Evolutionary conservation across 2,888 invertebrate genomes (phyloP), one percentile per base, ranked within the genome.

Genomic region (Lapara coniferarum): DNA sequence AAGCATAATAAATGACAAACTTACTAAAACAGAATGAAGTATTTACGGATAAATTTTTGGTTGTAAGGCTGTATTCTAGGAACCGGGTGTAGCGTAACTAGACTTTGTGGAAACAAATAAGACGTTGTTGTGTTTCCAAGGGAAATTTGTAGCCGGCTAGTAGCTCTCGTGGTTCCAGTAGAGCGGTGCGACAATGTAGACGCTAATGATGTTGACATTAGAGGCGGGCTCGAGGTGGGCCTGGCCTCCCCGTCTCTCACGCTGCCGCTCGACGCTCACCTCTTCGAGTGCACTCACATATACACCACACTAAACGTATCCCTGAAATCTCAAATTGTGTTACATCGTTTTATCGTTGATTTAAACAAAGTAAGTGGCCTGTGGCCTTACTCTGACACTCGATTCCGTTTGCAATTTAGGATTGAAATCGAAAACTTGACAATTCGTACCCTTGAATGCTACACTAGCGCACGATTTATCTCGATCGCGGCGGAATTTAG

Each of bases 181-280:
- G 81, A 82, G 85, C 85, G 81, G 75, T 73, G 79, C 82, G 80
- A 82, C 85, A 85, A 82, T 84, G 85, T 83, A 82, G 78, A 83
- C 86, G 82, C 89, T 91, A 91, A 92, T 91, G 91, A 92, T 91
- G 91, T 92, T 92, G 91, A 91, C 90, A 91, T 90, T 89, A 89
- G 86, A 89, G 81, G 81, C 81, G 82, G 25, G 81, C 52, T 52
- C 14, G 84, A 83, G 78, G 82, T 80, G 81, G 81, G 82, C 83
- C 84, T 77, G 78, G 76, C 80, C 77, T 76, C 74, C 77, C 72
- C 75, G 16, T 19, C 71, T 56, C 73, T 71, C 70, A 71, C 75
- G 71, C 72, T 74, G 72, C 74, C 76, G 68, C 76, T 10, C 59
- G 10, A 72, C 77, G 73, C 76, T 73, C 77, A 74, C 74, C 72